Conservation (phyloP, 2,113 vertebrate species). For the Platichthys stellatus region DNA sequence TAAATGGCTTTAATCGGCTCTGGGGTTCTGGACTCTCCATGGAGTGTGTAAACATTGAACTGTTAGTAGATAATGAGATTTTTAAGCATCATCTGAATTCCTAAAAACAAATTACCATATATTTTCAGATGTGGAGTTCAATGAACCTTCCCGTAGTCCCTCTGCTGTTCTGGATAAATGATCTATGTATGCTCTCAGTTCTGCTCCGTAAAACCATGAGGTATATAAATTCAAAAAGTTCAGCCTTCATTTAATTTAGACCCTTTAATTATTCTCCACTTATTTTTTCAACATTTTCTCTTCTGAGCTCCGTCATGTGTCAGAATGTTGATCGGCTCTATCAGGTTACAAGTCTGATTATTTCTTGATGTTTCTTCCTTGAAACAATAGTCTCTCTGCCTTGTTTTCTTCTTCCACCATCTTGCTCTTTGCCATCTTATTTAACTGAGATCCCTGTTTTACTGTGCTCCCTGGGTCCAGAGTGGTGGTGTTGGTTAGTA, state of each 20-base stretch:
- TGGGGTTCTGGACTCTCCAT: slow-evolving; percentile 52
- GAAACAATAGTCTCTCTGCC: neutral
- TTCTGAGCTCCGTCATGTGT: neutral
- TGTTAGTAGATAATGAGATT: slow-evolving; percentile 58
- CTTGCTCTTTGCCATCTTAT: too few relatives aligned
- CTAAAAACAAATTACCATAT: slow-evolving; percentile 38
- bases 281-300: neutral
- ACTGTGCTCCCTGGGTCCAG: too few relatives aligned
- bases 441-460: too few relatives aligned
- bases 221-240: neutral
- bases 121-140: slow-evolving; percentile 43
- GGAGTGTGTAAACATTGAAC: slow-evolving; percentile 53
- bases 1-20: slow-evolving; percentile 57
- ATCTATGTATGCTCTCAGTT: slow-evolving; percentile 10
- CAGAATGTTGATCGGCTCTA: neutral
- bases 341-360: neutral
- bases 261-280: neutral
- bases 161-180: slow-evolving; percentile 22
- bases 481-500: too few relatives aligned
- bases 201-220: neutral
- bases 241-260: too few relatives aligned
- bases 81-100: slow-evolving; percentile 60
- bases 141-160: slow-evolving; percentile 18
- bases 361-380: neutral
- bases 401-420: neutral